Percentiles rank a stretch among this genome's conserved stretches.
Evolutionary conservation across 2,113 vertebrate species (phyloP).

Genomic region (Bucco capensis): DNA sequence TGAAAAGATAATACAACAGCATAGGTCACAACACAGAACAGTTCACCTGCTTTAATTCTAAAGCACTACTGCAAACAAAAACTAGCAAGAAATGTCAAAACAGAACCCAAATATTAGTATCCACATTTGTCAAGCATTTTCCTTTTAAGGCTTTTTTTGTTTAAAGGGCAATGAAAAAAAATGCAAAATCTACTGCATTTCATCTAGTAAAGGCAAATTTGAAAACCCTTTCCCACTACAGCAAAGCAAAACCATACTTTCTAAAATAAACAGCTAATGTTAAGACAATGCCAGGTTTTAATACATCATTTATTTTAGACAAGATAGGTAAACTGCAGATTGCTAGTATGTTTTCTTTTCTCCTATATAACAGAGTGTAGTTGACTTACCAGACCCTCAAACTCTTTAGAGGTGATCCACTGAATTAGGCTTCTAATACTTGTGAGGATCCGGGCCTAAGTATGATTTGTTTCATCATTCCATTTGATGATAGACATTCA

Average conservation of each 20-base stretch:
- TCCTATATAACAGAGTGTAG: neutral
- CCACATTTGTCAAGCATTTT: neutral
- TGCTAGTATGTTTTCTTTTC: neutral
- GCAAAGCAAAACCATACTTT: neutral
- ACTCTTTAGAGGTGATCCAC: neutral
- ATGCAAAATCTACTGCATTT: neutral
- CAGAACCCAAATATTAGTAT: neutral
- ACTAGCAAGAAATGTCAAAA: neutral
- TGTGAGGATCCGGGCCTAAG: neutral
- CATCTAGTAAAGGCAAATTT: neutral
- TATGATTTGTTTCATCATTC: neutral
- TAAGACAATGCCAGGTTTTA: conserved; percentile 16
- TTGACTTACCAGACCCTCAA: neutral
- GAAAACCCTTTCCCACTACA: neutral
- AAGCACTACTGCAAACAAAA: neutral
- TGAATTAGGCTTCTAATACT: neutral
- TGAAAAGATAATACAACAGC: neutral
- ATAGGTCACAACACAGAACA: neutral
- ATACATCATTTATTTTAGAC: conserved; percentile 16
- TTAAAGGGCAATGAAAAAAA: neutral
- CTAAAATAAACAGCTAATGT: neutral
- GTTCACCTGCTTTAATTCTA: neutral
- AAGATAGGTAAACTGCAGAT: neutral
- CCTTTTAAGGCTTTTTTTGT: neutral
- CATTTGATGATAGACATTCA: neutral